phyloP scores from a whole-genome alignment of 2,797 vertebrate species.

The Oreonectes daqikongensis region DNA sequence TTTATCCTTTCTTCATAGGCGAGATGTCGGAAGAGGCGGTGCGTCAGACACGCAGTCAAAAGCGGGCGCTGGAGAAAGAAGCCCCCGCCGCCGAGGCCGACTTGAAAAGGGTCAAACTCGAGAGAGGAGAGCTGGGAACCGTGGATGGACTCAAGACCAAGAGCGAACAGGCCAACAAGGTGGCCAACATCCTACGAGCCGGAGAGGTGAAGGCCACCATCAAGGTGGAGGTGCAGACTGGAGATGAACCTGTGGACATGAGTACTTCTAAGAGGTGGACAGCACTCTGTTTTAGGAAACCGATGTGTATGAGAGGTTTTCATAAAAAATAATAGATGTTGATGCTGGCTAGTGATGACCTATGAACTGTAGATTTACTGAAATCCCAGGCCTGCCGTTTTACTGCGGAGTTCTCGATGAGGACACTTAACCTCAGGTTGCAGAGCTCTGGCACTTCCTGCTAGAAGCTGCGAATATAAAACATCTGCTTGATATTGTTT shows the following conservation, averaged over 20 bases:
- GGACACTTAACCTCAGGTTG: constrained; percentile 8
- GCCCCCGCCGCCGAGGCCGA: constrained; percentile 77
- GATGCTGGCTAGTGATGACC: background rate
- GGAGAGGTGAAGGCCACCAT: constrained; percentile 86
- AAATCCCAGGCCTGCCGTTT: background rate
- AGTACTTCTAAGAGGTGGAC: constrained; percentile 91
- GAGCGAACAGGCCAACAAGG: constrained; percentile 63
- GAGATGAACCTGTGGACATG: constrained; percentile 95
- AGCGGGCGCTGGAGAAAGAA: constrained; percentile 90
- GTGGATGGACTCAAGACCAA: constrained; percentile 61
- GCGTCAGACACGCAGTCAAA: constrained; percentile 95
- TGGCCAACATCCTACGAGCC: constrained; percentile 78
- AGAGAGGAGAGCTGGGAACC: constrained; percentile 62
- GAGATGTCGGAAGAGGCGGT: constrained; percentile 93
- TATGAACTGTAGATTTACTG: background rate
- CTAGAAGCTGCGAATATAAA: constrained; percentile 14
- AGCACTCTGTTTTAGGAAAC: background rate
- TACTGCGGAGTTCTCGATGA: background rate
- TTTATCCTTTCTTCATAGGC: constrained; percentile 20
- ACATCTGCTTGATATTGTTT: constrained; percentile 6
- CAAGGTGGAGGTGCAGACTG: constrained; percentile 87
- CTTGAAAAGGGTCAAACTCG: constrained; percentile 88
- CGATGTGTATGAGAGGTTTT: background rate
- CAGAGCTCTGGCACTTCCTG: background rate
- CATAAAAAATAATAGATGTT: background rate